phyloP scores from a whole-genome alignment of 2,113 vertebrate species.

The Ictalurus punctatus region DNA sequence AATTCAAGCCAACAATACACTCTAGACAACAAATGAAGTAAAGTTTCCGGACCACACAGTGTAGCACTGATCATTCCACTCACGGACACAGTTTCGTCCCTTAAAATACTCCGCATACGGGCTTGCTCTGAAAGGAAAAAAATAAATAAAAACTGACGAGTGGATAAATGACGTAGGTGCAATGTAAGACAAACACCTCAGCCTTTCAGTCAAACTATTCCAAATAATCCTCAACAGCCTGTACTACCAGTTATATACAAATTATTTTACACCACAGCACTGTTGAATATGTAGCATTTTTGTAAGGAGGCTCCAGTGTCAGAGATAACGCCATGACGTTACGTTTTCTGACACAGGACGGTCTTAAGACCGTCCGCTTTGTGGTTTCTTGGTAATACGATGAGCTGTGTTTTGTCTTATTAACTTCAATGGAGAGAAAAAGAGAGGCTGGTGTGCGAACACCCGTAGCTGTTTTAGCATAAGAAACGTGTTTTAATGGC shows the following conservation, averaged over 20 bases:
- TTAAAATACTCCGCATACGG: background rate
- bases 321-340: background rate
- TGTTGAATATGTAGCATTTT: background rate
- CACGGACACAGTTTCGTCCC: background rate
- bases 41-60: background rate
- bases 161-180: background rate
- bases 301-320: background rate
- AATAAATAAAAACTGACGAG: background rate
- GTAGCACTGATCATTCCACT: background rate
- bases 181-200: too few species aligned
- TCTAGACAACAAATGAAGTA: background rate
- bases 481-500: background rate
- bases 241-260: background rate
- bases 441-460: background rate
- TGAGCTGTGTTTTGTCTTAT: too few species aligned
- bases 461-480: background rate
- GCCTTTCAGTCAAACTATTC: background rate
- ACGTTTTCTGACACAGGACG: background rate
- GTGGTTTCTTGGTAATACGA: too few species aligned
- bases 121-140: background rate
- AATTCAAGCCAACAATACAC: background rate
- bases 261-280: background rate
- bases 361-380: background rate
- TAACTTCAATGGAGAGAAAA: too few species aligned
- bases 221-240: background rate